Conservation (phyloP, 1,140 invertebrate genomes). For the Anastrepha ludens region DNA sequence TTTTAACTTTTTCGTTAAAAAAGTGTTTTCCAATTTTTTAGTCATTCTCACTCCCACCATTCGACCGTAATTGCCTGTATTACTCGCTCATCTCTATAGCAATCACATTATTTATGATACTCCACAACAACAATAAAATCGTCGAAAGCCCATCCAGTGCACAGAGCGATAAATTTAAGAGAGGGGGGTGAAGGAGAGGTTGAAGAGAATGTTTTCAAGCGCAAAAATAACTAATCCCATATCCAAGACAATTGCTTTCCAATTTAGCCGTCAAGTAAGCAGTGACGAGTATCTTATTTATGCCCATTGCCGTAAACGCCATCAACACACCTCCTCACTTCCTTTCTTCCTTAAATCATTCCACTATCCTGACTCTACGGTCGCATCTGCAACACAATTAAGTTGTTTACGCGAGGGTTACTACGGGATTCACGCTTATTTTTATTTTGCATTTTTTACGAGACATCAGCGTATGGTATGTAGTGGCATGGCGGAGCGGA, state of each 20-base stretch:
- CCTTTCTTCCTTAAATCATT: too few species aligned
- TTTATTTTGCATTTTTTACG: constrained; percentile 53
- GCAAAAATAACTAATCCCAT: constrained; percentile 62
- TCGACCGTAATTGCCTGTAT: too few species aligned
- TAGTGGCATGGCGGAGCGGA: background rate
- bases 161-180: too few species aligned
- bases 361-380: background rate
- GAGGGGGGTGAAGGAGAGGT: too few species aligned
- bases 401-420: constrained; percentile 46
- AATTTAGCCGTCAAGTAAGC: constrained; percentile 60
- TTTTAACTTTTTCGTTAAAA: too few species aligned
- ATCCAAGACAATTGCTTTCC: constrained; percentile 73
- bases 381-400: constrained; percentile 45
- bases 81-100: too few species aligned
- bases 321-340: background rate
- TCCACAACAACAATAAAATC: too few species aligned
- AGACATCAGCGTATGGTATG: background rate
- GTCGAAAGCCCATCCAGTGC: too few species aligned
- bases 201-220: background rate
- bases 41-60: too few species aligned
- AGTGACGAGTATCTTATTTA: constrained; percentile 37
- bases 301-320: constrained; percentile 7
- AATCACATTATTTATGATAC: too few species aligned
- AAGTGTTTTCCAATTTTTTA: too few species aligned
- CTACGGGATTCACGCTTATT: constrained; percentile 9